A percentile compares a stretch with the other conserved stretches of the same genome.
Evolutionary conservation across 2,888 invertebrate species (phyloP).

Genomic region (Platypus cylindrus): DNA sequence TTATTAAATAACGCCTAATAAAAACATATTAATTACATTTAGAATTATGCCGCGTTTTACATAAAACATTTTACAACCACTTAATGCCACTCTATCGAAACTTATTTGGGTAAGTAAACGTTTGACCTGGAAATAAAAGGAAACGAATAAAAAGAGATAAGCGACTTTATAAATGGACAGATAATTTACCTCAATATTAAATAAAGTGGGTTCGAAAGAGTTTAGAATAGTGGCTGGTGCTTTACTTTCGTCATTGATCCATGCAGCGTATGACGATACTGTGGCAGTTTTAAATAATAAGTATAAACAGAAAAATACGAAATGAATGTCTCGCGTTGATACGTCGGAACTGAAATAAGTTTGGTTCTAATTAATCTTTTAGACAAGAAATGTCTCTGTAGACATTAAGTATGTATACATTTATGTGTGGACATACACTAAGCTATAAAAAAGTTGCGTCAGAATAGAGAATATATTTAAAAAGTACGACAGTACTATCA

Average conservation of each 20-base stretch:
- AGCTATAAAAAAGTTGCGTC: slow-evolving; percentile 53
- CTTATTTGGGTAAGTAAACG: slow-evolving; percentile 21
- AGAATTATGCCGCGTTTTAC: slow-evolving; percentile 2
- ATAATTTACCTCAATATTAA: slow-evolving; percentile 19
- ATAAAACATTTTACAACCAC: slow-evolving; percentile 7
- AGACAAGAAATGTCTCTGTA: too few species aligned
- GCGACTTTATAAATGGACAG: not conserved
- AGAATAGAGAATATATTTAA: slow-evolving; percentile 63
- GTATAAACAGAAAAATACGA: slow-evolving; percentile 48
- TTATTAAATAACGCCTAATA: not conserved
- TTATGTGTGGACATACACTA: too few species aligned
- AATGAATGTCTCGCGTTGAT: slow-evolving; percentile 40
- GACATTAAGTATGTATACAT: too few species aligned
- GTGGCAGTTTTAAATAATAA: slow-evolving; percentile 45
- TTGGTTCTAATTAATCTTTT: too few species aligned
- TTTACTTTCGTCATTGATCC: slow-evolving; percentile 40
- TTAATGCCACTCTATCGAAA: slow-evolving; percentile 25
- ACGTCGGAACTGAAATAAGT: too few species aligned
- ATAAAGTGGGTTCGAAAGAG: slow-evolving; percentile 18
- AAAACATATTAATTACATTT: not conserved
- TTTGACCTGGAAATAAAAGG: slow-evolving; percentile 10
- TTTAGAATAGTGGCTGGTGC: slow-evolving; percentile 19
- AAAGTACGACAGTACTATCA: slow-evolving; percentile 52
- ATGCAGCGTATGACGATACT: slow-evolving; percentile 47
- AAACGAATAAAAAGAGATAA: too few species aligned